phyloP scores from a whole-genome alignment of 2,797 vertebrate genomes.

The Mycteria americana region DNA sequence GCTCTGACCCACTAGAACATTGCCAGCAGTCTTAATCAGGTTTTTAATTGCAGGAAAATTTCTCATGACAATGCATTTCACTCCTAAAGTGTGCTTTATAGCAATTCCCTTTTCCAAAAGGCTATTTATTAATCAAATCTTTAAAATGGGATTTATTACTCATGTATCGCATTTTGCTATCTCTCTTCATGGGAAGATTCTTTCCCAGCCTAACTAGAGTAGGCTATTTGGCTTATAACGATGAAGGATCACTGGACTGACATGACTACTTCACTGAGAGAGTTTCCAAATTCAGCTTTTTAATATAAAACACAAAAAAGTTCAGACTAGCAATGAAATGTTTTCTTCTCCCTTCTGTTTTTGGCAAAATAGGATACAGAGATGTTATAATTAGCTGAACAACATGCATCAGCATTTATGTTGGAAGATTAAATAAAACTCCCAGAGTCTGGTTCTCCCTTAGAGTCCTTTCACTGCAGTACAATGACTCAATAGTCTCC shows the following conservation, averaged over 20 bases:
- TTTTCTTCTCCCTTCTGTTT: not conserved
- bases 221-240: not conserved
- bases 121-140: not conserved
- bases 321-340: not conserved
- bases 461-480: not conserved
- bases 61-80: not conserved
- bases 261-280: not conserved
- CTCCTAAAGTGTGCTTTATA: not conserved
- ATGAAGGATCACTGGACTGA: not conserved
- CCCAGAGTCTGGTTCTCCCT: not conserved
- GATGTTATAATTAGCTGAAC: not conserved
- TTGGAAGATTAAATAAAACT: not conserved
- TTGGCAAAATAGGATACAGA: not conserved
- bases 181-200: not conserved
- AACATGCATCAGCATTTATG: not conserved
- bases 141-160: not conserved
- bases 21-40: not conserved
- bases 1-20: not conserved
- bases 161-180: not conserved
- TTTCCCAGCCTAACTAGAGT: not conserved
- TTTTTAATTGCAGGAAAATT: not conserved
- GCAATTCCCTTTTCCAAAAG: not conserved
- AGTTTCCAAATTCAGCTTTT: not conserved
- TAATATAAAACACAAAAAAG: not conserved
- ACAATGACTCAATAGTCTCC: conserved; percentile 14